Evolutionary conservation across 2,888 invertebrate genomes (phyloP).

Genomic region (Suillia variegata): DNA sequence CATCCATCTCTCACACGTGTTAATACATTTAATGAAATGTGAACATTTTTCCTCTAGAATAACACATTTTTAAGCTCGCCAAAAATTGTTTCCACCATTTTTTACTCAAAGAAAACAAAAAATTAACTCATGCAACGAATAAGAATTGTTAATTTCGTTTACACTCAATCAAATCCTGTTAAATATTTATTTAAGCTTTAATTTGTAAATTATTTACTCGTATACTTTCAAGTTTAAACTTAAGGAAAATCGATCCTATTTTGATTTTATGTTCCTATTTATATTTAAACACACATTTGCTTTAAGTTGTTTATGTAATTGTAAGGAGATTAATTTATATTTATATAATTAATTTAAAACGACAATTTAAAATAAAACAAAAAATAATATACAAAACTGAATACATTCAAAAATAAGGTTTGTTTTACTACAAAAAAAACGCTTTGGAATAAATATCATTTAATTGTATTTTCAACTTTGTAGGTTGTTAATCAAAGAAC

Average conservation of each 20-base stretch:
- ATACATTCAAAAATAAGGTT: not conserved
- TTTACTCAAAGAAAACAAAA: not conserved
- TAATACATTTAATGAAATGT: too few species aligned
- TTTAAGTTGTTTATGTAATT: not conserved
- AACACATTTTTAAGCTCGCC: not conserved
- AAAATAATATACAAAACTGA: not conserved
- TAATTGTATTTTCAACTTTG: too few species aligned
- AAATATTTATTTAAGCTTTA: conserved; percentile 1
- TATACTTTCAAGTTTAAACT: not conserved
- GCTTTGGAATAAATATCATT: too few species aligned
- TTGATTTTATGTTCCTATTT: conserved; percentile 23
- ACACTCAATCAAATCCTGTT: conserved; percentile 4
- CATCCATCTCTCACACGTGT: too few species aligned
- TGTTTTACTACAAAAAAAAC: too few species aligned
- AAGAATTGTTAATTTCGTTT: conserved; percentile 4
- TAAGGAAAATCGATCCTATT: conserved; percentile 8
- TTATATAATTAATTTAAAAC: not conserved
- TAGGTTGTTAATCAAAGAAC: too few species aligned
- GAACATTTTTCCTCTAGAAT: too few species aligned
- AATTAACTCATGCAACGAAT: conserved; percentile 4
- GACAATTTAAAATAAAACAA: not conserved
- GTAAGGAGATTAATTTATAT: not conserved
- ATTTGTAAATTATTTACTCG: not conserved
- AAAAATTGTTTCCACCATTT: conserved; percentile 3
- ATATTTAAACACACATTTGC: not conserved